These are phyloP conservation scores for Eolophus roseicapilla DNA, from an alignment of 2,113 vertebrate species.

Conservation along the genomic window DNA sequence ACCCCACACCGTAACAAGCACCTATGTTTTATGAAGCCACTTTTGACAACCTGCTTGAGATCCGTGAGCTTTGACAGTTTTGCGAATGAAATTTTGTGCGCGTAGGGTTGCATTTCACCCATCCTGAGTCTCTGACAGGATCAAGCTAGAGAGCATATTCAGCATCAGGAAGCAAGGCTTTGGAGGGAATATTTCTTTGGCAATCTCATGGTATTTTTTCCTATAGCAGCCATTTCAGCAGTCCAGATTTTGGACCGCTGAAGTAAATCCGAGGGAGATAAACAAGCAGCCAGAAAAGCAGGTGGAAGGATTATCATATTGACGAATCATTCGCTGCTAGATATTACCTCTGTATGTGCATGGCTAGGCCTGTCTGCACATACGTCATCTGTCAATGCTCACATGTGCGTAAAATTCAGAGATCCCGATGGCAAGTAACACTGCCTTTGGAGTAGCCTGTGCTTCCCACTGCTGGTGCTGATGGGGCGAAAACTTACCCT, in stretches of 20 bases:
- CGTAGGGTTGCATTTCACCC: fast-evolving
- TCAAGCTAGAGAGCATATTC: background rate
- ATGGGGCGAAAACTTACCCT: background rate
- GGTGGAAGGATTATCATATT: background rate
- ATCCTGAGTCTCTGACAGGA: background rate
- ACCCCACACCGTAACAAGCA: background rate
- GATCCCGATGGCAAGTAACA: background rate
- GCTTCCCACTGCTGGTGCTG: background rate
- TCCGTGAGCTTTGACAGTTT: background rate
- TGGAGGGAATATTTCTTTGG: background rate
- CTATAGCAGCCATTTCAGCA: background rate
- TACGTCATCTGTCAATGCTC: background rate
- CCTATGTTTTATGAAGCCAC: background rate
- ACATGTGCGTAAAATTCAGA: background rate
- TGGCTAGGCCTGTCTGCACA: background rate
- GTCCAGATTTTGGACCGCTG: background rate
- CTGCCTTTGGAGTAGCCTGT: background rate
- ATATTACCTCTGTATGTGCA: background rate
- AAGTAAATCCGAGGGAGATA: background rate
- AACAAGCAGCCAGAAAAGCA: background rate
- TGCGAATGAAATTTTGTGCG: background rate
- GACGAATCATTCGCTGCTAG: background rate
- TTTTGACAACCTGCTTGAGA: background rate
- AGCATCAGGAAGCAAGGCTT: background rate
- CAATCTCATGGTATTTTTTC: background rate